Evolutionary conservation across 2,888 invertebrate genomes (phyloP), one percentile per base, ranked within the genome.

Genomic region (Limnephilus rhombicus): DNA sequence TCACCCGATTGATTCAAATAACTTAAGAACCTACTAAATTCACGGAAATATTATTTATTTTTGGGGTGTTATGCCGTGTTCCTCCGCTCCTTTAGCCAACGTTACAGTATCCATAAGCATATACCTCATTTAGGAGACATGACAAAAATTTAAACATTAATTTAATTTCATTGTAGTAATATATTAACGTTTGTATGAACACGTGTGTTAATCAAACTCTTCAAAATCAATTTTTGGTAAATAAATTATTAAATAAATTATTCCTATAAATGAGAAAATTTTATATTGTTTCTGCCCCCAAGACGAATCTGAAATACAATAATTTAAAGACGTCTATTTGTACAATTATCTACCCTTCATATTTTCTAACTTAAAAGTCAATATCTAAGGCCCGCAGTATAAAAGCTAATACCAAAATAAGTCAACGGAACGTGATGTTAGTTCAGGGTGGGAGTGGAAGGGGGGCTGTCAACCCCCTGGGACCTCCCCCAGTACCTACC

Each of bases 341-440:
- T 24, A 68, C 24, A 68, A n/a, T 68, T n/a, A 68, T 24, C 68
- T n/a, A 68, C 68, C 68, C 68, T 68, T 68, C 82, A 34, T 31
- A 82, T 83, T 34, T 83, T 83, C 37, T 34, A 13, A 37, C 83
- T 24, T 24, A 83, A 24, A 83, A 83, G 41, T 37, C 83, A 83
- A 37, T 83, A 37, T 83, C 9, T 83, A 37, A 83, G 83, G 18
- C 83, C 34, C 31, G 7, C 37, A 41, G 83, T 37, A 41, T 37
- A 37, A 83, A 83, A 24, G 24, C 37, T 83, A 41, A 83, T 41
- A 34, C 83, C 3, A 34, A 83, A 83, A 83, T 83, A 83, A 34
- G 34, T 34, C 31, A 83, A 83, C 34, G 34, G 83, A 83, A 83
- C 37, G 83, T 83, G 83, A 83, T 83, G 34, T 41, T 83, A 37